A percentile compares a stretch with the other conserved stretches of the same genome.
Evolutionary conservation across 2,888 invertebrate species (phyloP).

Genomic region (Acanthacorydalis orientalis): DNA sequence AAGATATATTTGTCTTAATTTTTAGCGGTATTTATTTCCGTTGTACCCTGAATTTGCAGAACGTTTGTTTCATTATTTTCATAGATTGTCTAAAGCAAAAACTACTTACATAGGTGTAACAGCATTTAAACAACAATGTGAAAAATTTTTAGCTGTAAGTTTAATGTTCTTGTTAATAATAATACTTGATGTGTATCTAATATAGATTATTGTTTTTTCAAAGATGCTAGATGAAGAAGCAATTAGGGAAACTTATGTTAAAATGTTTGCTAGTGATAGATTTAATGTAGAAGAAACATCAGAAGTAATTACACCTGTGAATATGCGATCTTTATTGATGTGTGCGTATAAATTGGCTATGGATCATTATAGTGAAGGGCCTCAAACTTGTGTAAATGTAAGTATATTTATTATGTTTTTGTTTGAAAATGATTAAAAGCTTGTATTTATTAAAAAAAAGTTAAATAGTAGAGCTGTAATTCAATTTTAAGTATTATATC

Average conservation of each 20-base stretch:
- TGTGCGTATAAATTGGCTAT: slow-evolving; percentile 64
- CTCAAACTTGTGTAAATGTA: slow-evolving; percentile 41
- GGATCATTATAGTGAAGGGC: slow-evolving; percentile 58
- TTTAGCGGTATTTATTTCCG: slow-evolving; percentile 61
- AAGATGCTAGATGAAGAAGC: slow-evolving; percentile 32
- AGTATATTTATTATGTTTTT: slow-evolving; percentile 9
- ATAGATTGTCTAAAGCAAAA: slow-evolving; percentile 38
- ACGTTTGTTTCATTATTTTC: slow-evolving; percentile 48
- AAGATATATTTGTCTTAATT: slow-evolving; percentile 11
- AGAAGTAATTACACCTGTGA: slow-evolving; percentile 41
- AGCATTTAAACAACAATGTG: slow-evolving; percentile 58
- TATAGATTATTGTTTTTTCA: slow-evolving; percentile 2
- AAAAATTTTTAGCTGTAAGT: slow-evolving; percentile 36
- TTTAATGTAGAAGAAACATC: slow-evolving; percentile 29
- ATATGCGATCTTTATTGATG: slow-evolving; percentile 46
- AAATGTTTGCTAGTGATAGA: slow-evolving; percentile 30
- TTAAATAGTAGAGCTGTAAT: too few relatives aligned
- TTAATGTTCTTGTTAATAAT: neutral
- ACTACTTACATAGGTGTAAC: slow-evolving; percentile 41
- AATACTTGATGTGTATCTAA: neutral
- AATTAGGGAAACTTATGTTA: slow-evolving; percentile 52
- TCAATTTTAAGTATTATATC: too few relatives aligned
- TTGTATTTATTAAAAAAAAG: too few relatives aligned
- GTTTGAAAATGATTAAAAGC: neutral
- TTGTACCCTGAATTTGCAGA: slow-evolving; percentile 53